Base-by-base conservation (phyloP, 2,113 vertebrate species). In the Lamprotornis superbus region DNA sequence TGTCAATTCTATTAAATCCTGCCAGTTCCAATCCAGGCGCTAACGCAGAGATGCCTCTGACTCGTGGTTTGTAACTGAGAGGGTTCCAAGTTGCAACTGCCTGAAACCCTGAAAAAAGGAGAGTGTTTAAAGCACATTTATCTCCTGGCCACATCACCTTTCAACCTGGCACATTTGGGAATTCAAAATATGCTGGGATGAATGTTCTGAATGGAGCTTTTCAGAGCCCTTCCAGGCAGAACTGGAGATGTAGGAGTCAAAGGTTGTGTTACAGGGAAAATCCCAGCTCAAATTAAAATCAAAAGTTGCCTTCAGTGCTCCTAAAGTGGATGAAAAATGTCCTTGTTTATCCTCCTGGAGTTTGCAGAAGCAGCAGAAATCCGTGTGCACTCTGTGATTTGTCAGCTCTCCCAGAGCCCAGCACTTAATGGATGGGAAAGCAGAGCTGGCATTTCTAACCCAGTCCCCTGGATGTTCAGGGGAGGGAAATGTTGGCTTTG, bases 351-450 rank as follows among this genome's bases (percentile, higher is more conserved):
- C 79, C 59, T 70, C 2, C 30, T 64, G 86, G 65, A 90, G 39
- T 89, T 28, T 93, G 94, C 95, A 96, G 76, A 67, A 94, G 89
- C 86, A 93, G 91, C 96, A 95, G 93, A 92, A 90, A 88, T 46
- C 28, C 0, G 0, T 46, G 49, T 35, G n/a, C 55, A 1, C n/a
- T 85, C 63, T 30, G 70, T 52, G 74, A 70, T 90, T 94, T 89
- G 89, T 78, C 86, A 95, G n/a, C 56, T 67, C 25, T 82, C 69
- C 64, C 44, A 44, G 74, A 92, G 39, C 50, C 65, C 74, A 14
- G 52, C 69, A 17, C 35, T 67, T 33, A 30, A 89, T 7, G 68
- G 76, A 67, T 77, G 52, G 68, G 47, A 61, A 69, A 42, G 65
- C 71, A 92, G 83, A 70, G 56, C 25, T 65, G n/a, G 56, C 44